Percentiles rank a stretch among this genome's conserved stretches.
Conservation (phyloP, 2,888 invertebrate species). For the Coecobrya sp. region DNA sequence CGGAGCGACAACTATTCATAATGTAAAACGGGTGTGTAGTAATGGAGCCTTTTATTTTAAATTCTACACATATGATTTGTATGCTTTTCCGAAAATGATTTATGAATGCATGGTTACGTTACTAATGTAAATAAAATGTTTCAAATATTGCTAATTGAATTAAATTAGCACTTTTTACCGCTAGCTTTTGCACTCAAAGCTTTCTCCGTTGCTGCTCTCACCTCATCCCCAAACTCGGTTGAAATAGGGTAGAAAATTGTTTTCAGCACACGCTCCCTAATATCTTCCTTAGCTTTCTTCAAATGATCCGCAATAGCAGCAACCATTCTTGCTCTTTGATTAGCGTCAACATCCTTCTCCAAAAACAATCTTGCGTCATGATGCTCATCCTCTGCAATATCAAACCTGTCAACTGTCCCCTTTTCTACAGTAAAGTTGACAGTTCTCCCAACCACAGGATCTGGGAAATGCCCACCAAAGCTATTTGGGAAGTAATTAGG, state of each 20-base stretch:
- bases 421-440: conserved; percentile 90
- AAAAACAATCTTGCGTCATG: conserved; percentile 94
- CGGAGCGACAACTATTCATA: too few relatives aligned
- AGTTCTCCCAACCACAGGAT: conserved; percentile 90
- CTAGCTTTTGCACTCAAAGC: neutral
- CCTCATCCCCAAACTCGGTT: conserved; percentile 36
- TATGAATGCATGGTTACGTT: too few relatives aligned
- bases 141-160: too few relatives aligned
- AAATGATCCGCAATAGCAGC: conserved; percentile 53
- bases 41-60: too few relatives aligned
- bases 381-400: conserved; percentile 96
- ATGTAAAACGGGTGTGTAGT: too few relatives aligned
- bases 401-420: conserved; percentile 94
- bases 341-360: conserved; percentile 92
- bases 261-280: conserved; percentile 51
- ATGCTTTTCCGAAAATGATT: too few relatives aligned
- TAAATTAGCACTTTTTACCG: neutral
- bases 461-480: conserved; percentile 94
- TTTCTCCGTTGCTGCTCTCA: neutral
- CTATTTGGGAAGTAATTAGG: conserved; percentile 99
- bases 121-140: too few relatives aligned
- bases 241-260: conserved; percentile 53
- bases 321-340: conserved; percentile 90
- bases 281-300: conserved; percentile 11
- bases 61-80: too few relatives aligned